Conservation (phyloP, 2,888 invertebrate genomes). For the Phoenoteleia sp. region DNA sequence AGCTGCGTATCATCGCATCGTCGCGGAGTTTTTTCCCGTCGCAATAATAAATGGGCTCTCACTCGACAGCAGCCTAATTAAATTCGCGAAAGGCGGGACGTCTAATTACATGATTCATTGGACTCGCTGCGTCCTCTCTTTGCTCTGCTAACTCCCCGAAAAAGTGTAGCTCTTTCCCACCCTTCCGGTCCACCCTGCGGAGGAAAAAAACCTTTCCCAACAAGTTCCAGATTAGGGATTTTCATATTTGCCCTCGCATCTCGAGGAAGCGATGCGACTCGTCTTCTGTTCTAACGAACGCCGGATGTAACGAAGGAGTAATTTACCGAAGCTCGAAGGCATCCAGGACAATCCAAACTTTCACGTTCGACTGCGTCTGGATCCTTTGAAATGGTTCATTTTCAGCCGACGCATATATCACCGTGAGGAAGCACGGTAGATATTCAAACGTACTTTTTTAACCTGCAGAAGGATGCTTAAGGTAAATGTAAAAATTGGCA, state of each 20-base stretch:
- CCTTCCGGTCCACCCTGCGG: conserved; percentile 27
- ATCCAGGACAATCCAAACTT: conserved; percentile 38
- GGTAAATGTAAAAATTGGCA: conserved; percentile 36
- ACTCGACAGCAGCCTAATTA: conserved; percentile 78
- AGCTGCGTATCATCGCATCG: conserved; percentile 55
- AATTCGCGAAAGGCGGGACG: conserved; percentile 75
- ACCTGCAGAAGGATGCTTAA: no score
- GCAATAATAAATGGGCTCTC: conserved; percentile 76
- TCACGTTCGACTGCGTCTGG: conserved; percentile 15
- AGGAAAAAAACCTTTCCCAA: no score
- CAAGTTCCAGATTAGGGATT: conserved; percentile 1
- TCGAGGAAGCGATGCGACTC: conserved; percentile 27
- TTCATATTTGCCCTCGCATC: conserved; percentile 23
- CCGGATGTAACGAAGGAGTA: conserved; percentile 34
- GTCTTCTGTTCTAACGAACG: conserved; percentile 36
- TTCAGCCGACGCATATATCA: conserved; percentile 29
- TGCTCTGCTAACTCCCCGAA: conserved; percentile 22
- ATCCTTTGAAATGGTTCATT: conserved; percentile 14
- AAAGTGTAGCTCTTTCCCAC: conserved; percentile 2
- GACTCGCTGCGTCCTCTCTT: conserved; percentile 51
- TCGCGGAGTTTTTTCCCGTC: conserved; percentile 64
- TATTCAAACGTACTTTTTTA: no score
- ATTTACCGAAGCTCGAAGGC: conserved; percentile 34
- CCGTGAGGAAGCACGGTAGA: no score
- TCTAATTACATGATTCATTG: conserved; percentile 76